Evolutionary conservation across 2,888 invertebrate genomes (phyloP), one percentile per base, ranked within the genome.

Genomic region (Cremastinae sp.): DNA sequence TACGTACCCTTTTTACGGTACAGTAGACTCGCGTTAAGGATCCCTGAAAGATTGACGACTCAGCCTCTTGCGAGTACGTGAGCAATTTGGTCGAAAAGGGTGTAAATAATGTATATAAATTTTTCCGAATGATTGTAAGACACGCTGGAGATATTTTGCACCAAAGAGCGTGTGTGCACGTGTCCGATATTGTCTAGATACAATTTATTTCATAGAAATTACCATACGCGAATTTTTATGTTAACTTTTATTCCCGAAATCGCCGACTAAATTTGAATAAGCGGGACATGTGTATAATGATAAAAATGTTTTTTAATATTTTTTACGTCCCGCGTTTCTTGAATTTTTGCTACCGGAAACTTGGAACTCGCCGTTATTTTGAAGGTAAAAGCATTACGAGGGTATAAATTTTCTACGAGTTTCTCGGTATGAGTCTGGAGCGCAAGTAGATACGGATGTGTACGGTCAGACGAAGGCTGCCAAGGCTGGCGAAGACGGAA

Each of bases 21-120:
- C 14, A 7, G 43, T 65, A 28, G 55, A 14, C 28, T 8, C 43
- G 28, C 10, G 41, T 55, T 56, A 35, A 20, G 20, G 8, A n/a
- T 9, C 37, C 35, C 35, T 45, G 12, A n/a, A 66, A 56, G 45
- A 65, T 65, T 53, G 55, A 65, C 22, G 65, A 56, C 12, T 9
- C 37, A 14, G 49, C 45, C 37, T 14, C n/a, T 16, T n/a, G 28
- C 28, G 28, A 28, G 8, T 20, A 43, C 41, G 55, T 9, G 43
- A 53, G 73, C 61, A 73, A 73, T 73, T 73, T 66, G 53, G 45
- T 55, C 66, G 39, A 47, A 35, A 53, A 18, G 73, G 45, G 51
- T 58, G 73, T 61, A 73, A 73, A 73, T 28, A 28, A 28, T 28
- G 28, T 28, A 28, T 66, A 66, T 66, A 47, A 14, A 16, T 58